Conservation (phyloP, 2,888 invertebrate genomes). For the Disparrhopalites patrizii region DNA sequence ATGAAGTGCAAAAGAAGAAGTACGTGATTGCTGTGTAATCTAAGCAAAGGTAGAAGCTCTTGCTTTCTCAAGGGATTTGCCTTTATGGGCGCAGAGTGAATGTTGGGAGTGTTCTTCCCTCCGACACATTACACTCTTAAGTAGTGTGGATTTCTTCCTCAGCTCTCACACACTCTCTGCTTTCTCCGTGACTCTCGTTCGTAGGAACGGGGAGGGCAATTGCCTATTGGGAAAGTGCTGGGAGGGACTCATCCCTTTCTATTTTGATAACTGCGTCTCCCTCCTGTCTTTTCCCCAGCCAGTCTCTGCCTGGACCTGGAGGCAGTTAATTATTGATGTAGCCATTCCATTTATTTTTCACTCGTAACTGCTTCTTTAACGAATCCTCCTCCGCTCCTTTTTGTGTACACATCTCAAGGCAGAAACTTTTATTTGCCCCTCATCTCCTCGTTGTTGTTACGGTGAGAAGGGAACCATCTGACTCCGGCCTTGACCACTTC, state of each 20-base stretch:
- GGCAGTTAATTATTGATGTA: conserved; percentile 24
- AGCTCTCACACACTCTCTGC: neutral
- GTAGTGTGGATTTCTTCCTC: no score
- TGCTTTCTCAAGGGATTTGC: conserved; percentile 23
- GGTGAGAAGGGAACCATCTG: conserved; percentile 24
- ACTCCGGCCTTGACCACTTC: conserved; percentile 6
- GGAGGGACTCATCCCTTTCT: no score
- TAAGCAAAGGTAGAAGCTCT: conserved; percentile 19
- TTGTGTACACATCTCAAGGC: neutral
- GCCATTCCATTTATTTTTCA: conserved; percentile 23
- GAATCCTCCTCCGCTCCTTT: neutral
- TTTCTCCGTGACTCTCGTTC: neutral
- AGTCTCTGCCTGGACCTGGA: neutral
- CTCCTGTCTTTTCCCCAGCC: neutral
- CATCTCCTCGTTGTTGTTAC: neutral
- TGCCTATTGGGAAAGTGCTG: no score
- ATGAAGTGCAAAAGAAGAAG: no score
- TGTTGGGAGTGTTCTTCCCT: conserved; percentile 6
- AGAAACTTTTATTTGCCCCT: conserved; percentile 1
- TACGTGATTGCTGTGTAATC: conserved; percentile 1
- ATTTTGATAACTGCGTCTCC: neutral
- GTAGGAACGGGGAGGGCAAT: no score
- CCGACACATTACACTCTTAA: neutral
- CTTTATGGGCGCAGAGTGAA: conserved; percentile 16
- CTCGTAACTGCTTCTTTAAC: neutral